Percentiles rank a stretch among this genome's conserved stretches.
Conservation (phyloP, 2,113 vertebrate species). For the Haemorhous mexicanus region DNA sequence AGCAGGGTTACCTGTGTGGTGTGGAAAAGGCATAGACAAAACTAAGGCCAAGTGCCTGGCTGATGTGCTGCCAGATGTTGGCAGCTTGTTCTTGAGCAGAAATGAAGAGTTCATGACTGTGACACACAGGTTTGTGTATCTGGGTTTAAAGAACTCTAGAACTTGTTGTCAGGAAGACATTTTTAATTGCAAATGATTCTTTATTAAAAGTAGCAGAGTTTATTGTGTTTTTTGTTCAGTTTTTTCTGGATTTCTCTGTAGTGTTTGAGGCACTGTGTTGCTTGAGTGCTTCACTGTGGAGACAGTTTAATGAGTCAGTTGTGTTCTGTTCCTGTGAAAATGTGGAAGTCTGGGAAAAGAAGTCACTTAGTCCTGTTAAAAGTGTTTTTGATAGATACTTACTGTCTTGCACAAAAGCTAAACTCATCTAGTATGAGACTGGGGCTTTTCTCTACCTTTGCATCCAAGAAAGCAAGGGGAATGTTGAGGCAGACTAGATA, state of each 20-base stretch:
- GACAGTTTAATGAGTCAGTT: not conserved
- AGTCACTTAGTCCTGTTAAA: not conserved
- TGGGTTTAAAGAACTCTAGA: not conserved
- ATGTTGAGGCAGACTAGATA: not conserved
- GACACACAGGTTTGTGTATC: not conserved
- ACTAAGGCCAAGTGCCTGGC: conserved; percentile 3
- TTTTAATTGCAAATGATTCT: not conserved
- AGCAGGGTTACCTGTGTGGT: not conserved
- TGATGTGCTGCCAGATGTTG: not conserved
- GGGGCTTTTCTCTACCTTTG: not conserved
- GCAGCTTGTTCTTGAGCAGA: not conserved
- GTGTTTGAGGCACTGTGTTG: not conserved
- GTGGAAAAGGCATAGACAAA: not conserved
- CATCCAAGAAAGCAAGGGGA: not conserved
- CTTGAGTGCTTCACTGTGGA: not conserved
- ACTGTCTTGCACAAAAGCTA: not conserved
- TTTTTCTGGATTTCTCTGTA: not conserved
- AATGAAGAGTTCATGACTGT: not conserved
- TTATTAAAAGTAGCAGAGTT: not conserved
- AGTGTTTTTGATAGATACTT: not conserved
- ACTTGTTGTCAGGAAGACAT: not conserved
- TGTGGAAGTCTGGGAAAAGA: not conserved
- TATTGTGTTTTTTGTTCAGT: not conserved
- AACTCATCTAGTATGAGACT: not conserved
- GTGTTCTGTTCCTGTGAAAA: not conserved